Evolutionary conservation across 2,797 vertebrate species (phyloP), one percentile per base, ranked within the genome.

Genomic region (Manis pentadactyla): DNA sequence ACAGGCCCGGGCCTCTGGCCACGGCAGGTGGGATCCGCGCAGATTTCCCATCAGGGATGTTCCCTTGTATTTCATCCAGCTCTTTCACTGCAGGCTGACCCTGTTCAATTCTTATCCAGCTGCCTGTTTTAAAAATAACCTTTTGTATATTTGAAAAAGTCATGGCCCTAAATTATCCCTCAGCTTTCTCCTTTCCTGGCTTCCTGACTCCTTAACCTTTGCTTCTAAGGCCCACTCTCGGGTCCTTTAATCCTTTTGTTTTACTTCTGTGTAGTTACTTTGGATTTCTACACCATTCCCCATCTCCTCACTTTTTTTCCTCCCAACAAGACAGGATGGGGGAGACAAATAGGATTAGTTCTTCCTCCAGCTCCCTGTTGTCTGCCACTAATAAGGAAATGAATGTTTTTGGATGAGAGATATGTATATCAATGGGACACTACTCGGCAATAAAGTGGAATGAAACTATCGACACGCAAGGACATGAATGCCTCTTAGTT

Each of bases 61-160:
- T 37, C 31, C 55, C 49, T 82, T 31, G 2, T 8, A 9, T 25
- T n/a, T 63, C 83, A 57, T 51, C 53, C 51, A n/a, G 49, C 4
- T 31, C 83, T 82, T 57, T 51, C 78, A 42, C 0, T 49, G 81
- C 14, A 39, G 21, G 75, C 61, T 13, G 25, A 95, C 49, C 23
- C 93, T 73, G 55, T 64, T 73, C 64, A 9, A 63, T 81, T 86
- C 85, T 73, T 69, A 57, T 18, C 49, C 0, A 3, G 68, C 69
- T 87, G 79, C 61, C 71, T 81, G 31, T 71, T 96, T 97, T 94
- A 96, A 92, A 97, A 98, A 90, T 87, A 87, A 90, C 85, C 78
- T 84, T 83, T 92, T 93, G 83, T 95, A 31, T 90, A 74, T 93
- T 87, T 93, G 75, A 78, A 71, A 82, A 94, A 92, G 86, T 78